Percentiles rank a stretch among this genome's conserved stretches.
Conservation (phyloP, 2,888 invertebrate species). For the Choristoneura rosaceana region DNA sequence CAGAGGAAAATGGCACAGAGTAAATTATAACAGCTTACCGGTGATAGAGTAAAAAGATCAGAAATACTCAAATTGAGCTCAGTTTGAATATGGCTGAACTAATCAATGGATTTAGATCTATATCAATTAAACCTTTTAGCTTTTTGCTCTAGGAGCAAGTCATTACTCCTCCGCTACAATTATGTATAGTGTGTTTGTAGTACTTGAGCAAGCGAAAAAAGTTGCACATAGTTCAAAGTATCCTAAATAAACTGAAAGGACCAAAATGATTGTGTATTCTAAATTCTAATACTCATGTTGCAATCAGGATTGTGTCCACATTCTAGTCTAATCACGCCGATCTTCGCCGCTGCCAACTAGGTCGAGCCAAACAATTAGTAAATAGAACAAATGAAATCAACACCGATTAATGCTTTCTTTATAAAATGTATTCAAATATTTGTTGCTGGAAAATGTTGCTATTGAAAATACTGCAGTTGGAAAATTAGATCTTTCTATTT, state of each 20-base stretch:
- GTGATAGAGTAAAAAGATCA: too few relatives aligned
- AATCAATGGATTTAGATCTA: too few relatives aligned
- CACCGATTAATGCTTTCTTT: constrained; percentile 15
- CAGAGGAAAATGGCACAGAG: too few relatives aligned
- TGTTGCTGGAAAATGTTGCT: background rate
- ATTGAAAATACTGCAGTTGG: too few relatives aligned
- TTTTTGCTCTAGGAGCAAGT: too few relatives aligned
- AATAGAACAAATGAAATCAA: constrained; percentile 21
- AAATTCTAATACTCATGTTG: constrained; percentile 14
- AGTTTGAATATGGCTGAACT: too few relatives aligned
- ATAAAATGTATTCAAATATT: background rate
- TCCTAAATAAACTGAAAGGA: background rate
- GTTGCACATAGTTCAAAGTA: background rate
- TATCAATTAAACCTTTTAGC: too few relatives aligned
- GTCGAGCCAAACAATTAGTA: constrained; percentile 32
- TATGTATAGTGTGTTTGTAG: too few relatives aligned
- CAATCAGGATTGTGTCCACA: constrained; percentile 33
- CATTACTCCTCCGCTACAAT: too few relatives aligned
- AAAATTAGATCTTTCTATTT: background rate
- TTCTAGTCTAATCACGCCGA: constrained; percentile 37
- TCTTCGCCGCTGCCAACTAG: constrained; percentile 28
- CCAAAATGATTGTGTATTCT: background rate
- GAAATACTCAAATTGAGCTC: too few relatives aligned
- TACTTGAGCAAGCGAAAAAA: too few relatives aligned
- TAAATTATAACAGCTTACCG: too few relatives aligned